A percentile compares a stretch with the other conserved stretches of the same genome.
These are phyloP conservation scores for Myopa testacea DNA, from an alignment of 2,888 invertebrate species.

Conservation along the genomic window DNA sequence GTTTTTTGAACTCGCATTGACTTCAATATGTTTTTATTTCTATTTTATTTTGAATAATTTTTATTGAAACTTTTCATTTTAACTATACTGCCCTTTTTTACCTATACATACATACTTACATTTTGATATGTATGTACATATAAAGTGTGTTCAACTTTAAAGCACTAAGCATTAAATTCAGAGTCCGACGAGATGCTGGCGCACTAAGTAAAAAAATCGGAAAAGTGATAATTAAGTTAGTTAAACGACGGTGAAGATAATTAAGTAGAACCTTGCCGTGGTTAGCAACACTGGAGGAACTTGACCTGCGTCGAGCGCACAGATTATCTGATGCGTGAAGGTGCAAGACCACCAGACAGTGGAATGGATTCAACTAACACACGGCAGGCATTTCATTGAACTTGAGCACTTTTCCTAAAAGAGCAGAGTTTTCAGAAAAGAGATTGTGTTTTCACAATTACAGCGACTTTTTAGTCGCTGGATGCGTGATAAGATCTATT, in stretches of 20 bases:
- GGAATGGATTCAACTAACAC: constrained; percentile 9
- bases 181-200: neutral
- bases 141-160: neutral
- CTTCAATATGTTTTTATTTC: too few species aligned
- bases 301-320: constrained; percentile 24
- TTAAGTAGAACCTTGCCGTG: constrained; percentile 11
- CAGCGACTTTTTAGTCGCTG: constrained; percentile 37
- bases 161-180: too few species aligned
- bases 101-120: too few species aligned
- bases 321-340: constrained; percentile 61
- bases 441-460: neutral
- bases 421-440: constrained; percentile 16
- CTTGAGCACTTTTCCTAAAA: constrained; percentile 12
- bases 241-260: constrained; percentile 19
- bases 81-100: too few species aligned
- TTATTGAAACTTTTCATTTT: too few species aligned
- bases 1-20: too few species aligned
- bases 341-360: constrained; percentile 53
- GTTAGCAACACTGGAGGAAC: neutral
- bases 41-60: too few species aligned
- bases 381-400: constrained; percentile 37
- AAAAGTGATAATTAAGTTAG: too few species aligned
- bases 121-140: neutral
- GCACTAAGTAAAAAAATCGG: neutral
- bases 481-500: constrained; percentile 37